Evolutionary conservation across 2,113 vertebrate genomes (phyloP).

Genomic region (Ornithorhynchus anatinus): DNA sequence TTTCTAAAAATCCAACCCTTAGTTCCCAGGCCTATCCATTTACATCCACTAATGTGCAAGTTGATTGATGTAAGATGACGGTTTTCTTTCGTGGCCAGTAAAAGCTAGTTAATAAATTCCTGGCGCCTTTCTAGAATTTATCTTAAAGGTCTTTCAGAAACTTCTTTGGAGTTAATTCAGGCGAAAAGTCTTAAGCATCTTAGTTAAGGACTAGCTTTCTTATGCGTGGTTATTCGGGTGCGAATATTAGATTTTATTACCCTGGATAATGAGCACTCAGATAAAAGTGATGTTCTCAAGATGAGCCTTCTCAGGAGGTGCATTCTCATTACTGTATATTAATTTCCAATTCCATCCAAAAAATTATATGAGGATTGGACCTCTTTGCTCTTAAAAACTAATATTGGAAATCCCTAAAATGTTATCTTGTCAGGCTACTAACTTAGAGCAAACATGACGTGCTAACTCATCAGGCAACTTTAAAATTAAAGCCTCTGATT

Average conservation of each 20-base stretch:
- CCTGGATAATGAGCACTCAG: constrained; percentile 48
- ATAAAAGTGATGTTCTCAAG: constrained; percentile 45
- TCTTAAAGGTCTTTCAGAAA: constrained; percentile 19
- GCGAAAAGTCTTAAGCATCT: constrained; percentile 4
- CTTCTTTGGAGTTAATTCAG: constrained; percentile 35
- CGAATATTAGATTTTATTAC: constrained; percentile 52
- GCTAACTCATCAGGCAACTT: too few species aligned
- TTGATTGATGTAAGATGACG: not conserved
- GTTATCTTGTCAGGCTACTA: not conserved
- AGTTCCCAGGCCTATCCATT: not conserved
- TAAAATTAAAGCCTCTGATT: too few species aligned
- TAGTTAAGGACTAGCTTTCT: constrained; percentile 10
- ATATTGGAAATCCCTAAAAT: too few species aligned
- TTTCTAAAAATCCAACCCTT: not conserved
- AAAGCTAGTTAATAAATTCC: constrained; percentile 27
- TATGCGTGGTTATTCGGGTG: constrained; percentile 33
- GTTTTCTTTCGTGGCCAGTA: constrained; percentile 3
- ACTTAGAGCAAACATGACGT: too few species aligned
- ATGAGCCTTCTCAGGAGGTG: constrained; percentile 33
- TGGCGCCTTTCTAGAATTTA: constrained; percentile 26
- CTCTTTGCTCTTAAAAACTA: constrained; percentile 1
- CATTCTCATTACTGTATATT: constrained; percentile 43
- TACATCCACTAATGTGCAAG: constrained; percentile 8
- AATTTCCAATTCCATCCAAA: constrained; percentile 45
- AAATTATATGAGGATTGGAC: constrained; percentile 31